phyloP scores from a whole-genome alignment of 2,113 vertebrate genomes.

The Chamaea fasciata region DNA sequence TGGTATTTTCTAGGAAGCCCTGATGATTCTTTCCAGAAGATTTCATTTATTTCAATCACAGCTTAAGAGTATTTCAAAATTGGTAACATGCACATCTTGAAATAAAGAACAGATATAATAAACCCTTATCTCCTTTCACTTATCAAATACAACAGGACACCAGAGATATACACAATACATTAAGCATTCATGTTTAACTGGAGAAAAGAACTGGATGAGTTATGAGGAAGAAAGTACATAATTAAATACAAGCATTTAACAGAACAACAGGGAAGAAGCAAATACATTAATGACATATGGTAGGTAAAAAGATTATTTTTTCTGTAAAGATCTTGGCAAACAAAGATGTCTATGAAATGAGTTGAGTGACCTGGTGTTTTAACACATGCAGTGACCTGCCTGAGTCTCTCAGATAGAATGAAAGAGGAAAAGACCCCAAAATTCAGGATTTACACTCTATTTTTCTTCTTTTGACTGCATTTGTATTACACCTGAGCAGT shows the following conservation, averaged over 20 bases:
- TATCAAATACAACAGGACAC: slow-evolving; percentile 17
- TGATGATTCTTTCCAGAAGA: slow-evolving; percentile 21
- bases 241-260: slow-evolving; percentile 21
- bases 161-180: not conserved
- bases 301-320: not conserved
- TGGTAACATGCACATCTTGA: not conserved
- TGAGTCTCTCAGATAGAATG: not conserved
- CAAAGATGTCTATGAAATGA: not conserved
- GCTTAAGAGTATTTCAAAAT: not conserved
- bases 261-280: slow-evolving; percentile 17
- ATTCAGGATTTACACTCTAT: not conserved
- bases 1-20: slow-evolving; percentile 9
- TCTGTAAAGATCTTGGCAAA: not conserved
- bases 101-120: not conserved
- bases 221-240: not conserved
- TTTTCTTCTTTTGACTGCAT: not conserved
- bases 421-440: not conserved
- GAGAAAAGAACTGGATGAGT: slow-evolving; percentile 6
- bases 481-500: not conserved
- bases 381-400: not conserved
- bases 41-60: not conserved
- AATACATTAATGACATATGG: slow-evolving; percentile 30
- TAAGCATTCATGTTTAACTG: slow-evolving; percentile 4
- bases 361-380: not conserved
- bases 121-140: slow-evolving; percentile 43